Conservation (phyloP, 2,113 vertebrate genomes). For the Acrocephalus kingi region DNA sequence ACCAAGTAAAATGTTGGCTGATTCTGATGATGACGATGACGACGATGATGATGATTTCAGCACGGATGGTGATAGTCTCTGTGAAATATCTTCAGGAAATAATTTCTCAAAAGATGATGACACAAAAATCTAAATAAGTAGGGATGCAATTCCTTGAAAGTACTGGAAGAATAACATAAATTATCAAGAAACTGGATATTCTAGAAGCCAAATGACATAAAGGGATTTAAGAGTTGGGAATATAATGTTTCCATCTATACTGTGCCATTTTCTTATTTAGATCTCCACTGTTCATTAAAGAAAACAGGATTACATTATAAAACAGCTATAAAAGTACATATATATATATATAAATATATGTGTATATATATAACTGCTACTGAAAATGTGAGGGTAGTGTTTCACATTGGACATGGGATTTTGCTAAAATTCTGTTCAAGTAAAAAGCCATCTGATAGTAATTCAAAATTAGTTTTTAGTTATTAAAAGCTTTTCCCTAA, state of each 20-base stretch:
- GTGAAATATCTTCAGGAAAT: slow-evolving; percentile 82
- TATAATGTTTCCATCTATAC: background rate
- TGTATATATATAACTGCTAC: background rate
- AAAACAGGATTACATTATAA: background rate
- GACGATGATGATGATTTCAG: slow-evolving; percentile 82
- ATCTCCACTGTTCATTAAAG: background rate
- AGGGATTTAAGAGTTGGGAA: background rate
- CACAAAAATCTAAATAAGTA: slow-evolving; percentile 45
- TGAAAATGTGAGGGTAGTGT: background rate
- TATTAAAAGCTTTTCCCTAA: slow-evolving; percentile 12
- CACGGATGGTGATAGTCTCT: slow-evolving; percentile 89
- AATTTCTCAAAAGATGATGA: slow-evolving; percentile 80
- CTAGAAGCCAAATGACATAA: background rate
- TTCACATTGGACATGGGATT: background rate
- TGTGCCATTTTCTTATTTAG: background rate
- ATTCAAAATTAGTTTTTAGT: background rate
- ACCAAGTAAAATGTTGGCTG: slow-evolving; percentile 82
- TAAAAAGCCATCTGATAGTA: slow-evolving; percentile 27
- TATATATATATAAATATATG: background rate
- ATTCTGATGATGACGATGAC: slow-evolving; percentile 82
- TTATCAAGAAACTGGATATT: background rate
- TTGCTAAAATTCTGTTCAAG: background rate
- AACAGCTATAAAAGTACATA: background rate
- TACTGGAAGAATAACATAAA: background rate
- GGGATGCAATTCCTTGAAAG: background rate